Evolutionary conservation across 1,140 invertebrate genomes (phyloP).

Genomic region (Diorhabda sublineata): DNA sequence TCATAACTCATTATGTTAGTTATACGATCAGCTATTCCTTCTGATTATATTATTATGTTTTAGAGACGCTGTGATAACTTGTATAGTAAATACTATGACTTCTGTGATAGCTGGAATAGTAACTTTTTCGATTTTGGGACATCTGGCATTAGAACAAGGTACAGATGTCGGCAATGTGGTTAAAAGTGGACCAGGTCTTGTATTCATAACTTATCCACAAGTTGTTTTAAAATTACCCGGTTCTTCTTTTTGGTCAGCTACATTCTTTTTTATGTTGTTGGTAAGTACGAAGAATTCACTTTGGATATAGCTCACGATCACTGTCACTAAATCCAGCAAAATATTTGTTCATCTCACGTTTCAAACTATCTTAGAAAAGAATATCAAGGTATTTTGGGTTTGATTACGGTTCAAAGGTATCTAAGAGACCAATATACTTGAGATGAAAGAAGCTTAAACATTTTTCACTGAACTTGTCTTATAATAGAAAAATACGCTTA

Average conservation of each 20-base stretch:
- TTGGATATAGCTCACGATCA: background rate
- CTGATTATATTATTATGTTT: conserved; percentile 27
- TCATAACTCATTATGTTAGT: too few relatives aligned
- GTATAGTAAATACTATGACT: conserved; percentile 62
- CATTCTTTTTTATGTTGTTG: conserved; percentile 64
- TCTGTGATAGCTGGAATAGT: conserved; percentile 60
- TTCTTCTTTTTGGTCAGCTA: conserved; percentile 58
- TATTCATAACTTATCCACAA: conserved; percentile 66
- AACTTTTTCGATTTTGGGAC: conserved; percentile 62
- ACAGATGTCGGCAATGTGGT: conserved; percentile 55
- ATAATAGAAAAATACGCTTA: too few relatives aligned
- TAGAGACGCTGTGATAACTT: conserved; percentile 62
- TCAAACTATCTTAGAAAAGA: too few relatives aligned
- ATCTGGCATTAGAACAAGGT: conserved; percentile 55
- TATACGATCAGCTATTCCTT: too few relatives aligned
- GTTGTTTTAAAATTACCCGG: conserved; percentile 62
- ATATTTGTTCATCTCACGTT: too few relatives aligned
- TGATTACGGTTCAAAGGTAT: too few relatives aligned
- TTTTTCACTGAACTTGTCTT: too few relatives aligned
- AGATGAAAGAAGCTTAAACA: too few relatives aligned
- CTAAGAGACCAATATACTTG: too few relatives aligned
- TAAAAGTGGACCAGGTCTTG: conserved; percentile 61
- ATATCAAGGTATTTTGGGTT: too few relatives aligned
- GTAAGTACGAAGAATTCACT: conserved; percentile 44
- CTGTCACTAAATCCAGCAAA: background rate